Percentiles rank a stretch among this genome's conserved stretches.
Conservation (phyloP, 2,888 invertebrate species). For the Drosophila macrospina region DNA sequence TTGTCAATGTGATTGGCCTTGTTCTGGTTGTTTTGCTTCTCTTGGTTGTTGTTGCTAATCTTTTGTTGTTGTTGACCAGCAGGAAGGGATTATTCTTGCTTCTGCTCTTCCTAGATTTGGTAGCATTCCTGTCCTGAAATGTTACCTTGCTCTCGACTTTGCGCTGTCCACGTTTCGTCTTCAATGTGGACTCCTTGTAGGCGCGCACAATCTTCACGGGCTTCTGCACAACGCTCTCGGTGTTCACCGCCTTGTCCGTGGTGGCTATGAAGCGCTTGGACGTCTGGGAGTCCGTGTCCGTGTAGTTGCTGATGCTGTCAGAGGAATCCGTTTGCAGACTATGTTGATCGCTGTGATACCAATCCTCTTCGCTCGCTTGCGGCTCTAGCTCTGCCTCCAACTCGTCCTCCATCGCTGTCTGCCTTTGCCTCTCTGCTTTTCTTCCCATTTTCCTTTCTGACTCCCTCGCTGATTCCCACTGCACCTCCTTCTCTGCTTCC, state of each 20-base stretch:
- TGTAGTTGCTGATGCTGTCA: neutral
- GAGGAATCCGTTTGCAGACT: slow-evolving; percentile 30
- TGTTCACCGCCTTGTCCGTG: slow-evolving; percentile 36
- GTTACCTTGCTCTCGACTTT: slow-evolving; percentile 16
- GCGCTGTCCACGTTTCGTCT: slow-evolving; percentile 2
- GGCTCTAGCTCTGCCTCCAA: no score
- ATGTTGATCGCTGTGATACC: slow-evolving; percentile 22
- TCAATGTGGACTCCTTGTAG: slow-evolving; percentile 14
- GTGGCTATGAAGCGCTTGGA: slow-evolving; percentile 18
- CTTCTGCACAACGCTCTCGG: slow-evolving; percentile 2
- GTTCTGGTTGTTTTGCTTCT: neutral
- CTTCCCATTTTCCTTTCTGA: no score
- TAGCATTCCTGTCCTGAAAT: slow-evolving; percentile 14
- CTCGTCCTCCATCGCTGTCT: no score
- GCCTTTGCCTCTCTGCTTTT: neutral
- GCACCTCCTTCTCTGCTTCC: no score
- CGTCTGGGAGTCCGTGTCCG: neutral
- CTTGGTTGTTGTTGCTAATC: neutral
- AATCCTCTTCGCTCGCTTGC: slow-evolving; percentile 25
- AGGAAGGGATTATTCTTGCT: neutral
- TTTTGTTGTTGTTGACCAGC: neutral
- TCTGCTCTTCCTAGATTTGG: neutral
- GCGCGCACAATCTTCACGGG: slow-evolving; percentile 17
- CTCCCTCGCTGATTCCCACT: no score
- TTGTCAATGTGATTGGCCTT: neutral